Base-by-base conservation (phyloP, 2,888 invertebrate genomes). In the Drosophila niveifrons region DNA sequence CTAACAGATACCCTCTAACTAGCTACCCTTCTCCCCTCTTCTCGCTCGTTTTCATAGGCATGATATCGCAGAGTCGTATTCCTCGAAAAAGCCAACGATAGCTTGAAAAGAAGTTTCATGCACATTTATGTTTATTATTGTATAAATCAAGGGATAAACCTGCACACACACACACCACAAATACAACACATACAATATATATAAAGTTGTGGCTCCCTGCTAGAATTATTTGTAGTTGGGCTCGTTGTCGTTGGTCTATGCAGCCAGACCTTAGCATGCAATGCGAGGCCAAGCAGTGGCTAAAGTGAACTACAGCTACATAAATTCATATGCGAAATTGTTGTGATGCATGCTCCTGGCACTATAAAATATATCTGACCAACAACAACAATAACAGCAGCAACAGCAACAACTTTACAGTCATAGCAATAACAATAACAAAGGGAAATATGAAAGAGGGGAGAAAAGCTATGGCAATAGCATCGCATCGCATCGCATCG, bases 81-180 rank as follows among this genome's bases (percentile, higher is more conserved):
- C n/a, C n/a, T 29, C 29, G 9, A 41, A 55, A 44, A 55, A 31
- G 3, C n/a, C 55, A 44, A 31, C 29, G 29, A 31, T 55, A 31
- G 29, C 53, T 43, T 29, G 10, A 51, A 70, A 51, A 57, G 39
- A 58, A 80, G 61, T 76, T 71, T 62, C 65, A 66, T 78, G 77
- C 72, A 78, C 79, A 73, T 80, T 80, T 77, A 69, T 83, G 75
- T 79, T 85, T 85, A 84, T 74, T 80, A 81, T 88, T 87, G 70
- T 81, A 81, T 83, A 88, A 88, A 88, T 85, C 84, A 86, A 75
- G 79, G 86, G 70, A 83, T 88, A 83, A 79, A 80, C 75, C 43
- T 55, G 43, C 62, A 66, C 55, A 70, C 18, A 18, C 18, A 23
- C 23, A 23, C 23, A 23, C 23, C 6, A 23, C 23, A 23, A 23